Evolutionary conservation across 2,797 vertebrate species (phyloP), one percentile per base, ranked within the genome.

Genomic region (Anguilla obscura): DNA sequence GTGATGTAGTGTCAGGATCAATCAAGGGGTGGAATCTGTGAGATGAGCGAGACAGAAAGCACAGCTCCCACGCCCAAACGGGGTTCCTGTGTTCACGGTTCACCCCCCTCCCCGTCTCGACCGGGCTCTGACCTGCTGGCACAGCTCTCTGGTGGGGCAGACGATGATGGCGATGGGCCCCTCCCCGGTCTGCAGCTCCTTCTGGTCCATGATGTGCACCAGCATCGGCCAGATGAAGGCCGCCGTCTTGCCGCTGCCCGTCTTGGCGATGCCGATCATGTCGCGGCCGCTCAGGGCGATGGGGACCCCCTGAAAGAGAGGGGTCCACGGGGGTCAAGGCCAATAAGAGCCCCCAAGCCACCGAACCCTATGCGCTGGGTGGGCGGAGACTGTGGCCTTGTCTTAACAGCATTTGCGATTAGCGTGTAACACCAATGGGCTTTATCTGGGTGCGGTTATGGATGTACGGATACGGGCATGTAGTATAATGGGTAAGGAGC

Each of bases 121-220:
- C 74, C 14, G 1, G 9, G 27, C 50, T 52, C 89, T 87, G 89
- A 99, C 98, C 97, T 99, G 98, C 90, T 99, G 99, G 93, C 99
- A 99, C 86, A 99, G 97, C 94, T 99, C 99, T 93, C 99, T 97
- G 56, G 99, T 99, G 0, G 99, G 99, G 90, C 98, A 99, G 40
- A 99, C 98, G 0, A 99, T 98, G 86, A 99, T 93, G 1, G 98
- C 98, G 4, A 99, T 99, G 79, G 99, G 99, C 6, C 99, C 99
- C 88, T 99, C 98, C 9, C 98, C 98, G 0, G 96, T 91, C 85
- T 99, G 97, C 66, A 99, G 94, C 91, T 99, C 99, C 91, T 98
- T 99, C 91, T 99, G 99, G 92, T 99, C 99, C 98, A 99, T 99
- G 93, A 99, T 99, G 92, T 99, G 99, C 93, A 99, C 97, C 93